Evolutionary conservation across 1,140 invertebrate genomes (phyloP).

Genomic region (Brachionus calyciflorus): DNA sequence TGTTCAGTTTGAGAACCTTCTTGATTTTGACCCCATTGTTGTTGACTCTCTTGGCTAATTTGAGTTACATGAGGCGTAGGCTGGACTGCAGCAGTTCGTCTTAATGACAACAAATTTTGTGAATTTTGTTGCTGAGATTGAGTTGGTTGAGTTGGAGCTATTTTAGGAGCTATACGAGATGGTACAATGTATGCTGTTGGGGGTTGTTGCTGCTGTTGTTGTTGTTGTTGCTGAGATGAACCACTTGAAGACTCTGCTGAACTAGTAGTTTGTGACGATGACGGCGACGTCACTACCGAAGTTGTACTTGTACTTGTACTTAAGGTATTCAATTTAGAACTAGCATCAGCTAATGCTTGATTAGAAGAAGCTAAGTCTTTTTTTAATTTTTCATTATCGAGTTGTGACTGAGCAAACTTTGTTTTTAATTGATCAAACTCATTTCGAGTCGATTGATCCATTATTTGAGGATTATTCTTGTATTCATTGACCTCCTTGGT

Average conservation of each 20-base stretch:
- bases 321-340: conserved; percentile 10
- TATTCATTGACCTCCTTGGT: not conserved
- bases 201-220: not conserved
- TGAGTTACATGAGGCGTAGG: conserved; percentile 36
- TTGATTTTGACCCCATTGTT: conserved; percentile 29
- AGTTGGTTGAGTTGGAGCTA: not conserved
- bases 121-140: not conserved
- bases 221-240: not conserved
- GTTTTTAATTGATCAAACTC: conserved; percentile 20
- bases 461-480: not conserved
- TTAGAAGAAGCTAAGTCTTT: conserved; percentile 15
- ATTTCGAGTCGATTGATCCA: not conserved
- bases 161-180: conserved; percentile 3
- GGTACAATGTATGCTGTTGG: conserved; percentile 43
- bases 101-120: not conserved
- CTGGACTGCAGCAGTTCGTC: conserved; percentile 35
- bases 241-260: not conserved
- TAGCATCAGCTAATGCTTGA: conserved; percentile 19
- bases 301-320: not conserved
- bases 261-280: not conserved
- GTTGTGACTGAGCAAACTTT: conserved; percentile 25
- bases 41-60: not conserved
- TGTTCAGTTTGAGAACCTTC: not conserved
- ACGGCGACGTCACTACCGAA: not conserved
- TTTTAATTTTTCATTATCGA: conserved; percentile 44